Percentiles rank a stretch among this genome's conserved stretches.
These are phyloP conservation scores for Ptyas mucosa DNA, from an alignment of 2,113 vertebrate genomes.

Conservation along the genomic window DNA sequence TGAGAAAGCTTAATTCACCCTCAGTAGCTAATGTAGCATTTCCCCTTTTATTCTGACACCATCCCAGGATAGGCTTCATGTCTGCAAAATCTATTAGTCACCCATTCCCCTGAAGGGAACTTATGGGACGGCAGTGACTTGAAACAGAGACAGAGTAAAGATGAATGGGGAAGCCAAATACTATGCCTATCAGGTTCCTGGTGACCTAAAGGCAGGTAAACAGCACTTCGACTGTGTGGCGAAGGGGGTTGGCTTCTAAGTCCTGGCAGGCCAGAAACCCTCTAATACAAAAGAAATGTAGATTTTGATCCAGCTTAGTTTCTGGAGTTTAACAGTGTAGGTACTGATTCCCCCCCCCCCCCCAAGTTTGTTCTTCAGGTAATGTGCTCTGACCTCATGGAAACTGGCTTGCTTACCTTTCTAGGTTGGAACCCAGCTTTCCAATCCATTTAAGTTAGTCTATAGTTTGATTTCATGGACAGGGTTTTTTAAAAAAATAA, in stretches of 20 bases:
- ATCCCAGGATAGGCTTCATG: neutral
- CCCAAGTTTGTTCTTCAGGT: neutral
- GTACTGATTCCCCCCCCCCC: neutral
- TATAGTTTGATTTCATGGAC: neutral
- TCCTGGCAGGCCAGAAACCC: neutral
- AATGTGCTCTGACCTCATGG: neutral
- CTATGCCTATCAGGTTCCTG: neutral
- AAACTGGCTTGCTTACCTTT: neutral
- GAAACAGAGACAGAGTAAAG: neutral
- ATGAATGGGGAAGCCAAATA: neutral
- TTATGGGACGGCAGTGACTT: neutral
- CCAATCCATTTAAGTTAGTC: neutral
- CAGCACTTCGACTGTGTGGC: neutral
- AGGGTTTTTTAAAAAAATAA: neutral
- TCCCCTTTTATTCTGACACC: neutral
- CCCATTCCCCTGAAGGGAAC: neutral
- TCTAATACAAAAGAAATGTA: neutral
- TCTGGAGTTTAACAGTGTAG: neutral
- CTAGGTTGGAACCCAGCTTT: neutral
- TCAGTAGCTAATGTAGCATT: neutral
- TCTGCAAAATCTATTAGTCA: neutral
- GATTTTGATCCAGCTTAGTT: neutral
- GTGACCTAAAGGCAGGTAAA: neutral
- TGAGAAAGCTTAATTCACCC: neutral
- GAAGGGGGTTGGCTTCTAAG: neutral